Evolutionary conservation across 2,797 vertebrate species (phyloP).

Genomic region (Dicrostonyx torquatus): DNA sequence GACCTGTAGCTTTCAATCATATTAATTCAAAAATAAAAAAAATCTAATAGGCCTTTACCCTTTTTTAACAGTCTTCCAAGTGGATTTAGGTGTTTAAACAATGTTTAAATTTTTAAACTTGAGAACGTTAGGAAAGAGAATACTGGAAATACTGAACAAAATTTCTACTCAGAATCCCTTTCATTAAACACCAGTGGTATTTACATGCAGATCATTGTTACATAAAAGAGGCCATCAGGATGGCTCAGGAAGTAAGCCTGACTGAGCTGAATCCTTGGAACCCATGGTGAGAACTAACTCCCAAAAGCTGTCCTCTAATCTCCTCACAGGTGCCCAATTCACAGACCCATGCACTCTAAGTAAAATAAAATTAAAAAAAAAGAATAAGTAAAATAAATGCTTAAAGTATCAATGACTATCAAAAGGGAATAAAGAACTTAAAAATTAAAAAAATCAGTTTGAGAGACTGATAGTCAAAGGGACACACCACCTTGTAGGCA

Average conservation of each 20-base stretch:
- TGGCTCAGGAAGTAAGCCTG: not conserved
- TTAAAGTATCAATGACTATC: not conserved
- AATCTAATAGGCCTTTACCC: not conserved
- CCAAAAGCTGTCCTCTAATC: not conserved
- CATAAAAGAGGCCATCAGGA: not conserved
- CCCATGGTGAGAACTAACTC: not conserved
- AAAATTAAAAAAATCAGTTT: not conserved
- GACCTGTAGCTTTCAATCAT: not conserved
- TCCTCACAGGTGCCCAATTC: not conserved
- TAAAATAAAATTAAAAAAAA: no score
- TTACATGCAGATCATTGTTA: not conserved
- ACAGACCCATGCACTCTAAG: not conserved
- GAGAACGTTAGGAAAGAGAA: not conserved
- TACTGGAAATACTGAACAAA: not conserved
- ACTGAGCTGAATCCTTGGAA: not conserved
- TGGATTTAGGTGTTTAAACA: not conserved
- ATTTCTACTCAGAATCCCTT: not conserved
- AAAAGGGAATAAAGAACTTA: not conserved
- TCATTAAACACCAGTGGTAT: not conserved
- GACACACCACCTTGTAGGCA: not conserved
- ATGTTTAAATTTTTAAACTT: not conserved
- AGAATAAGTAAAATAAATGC: not conserved
- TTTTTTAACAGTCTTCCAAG: not conserved
- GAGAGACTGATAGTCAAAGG: not conserved
- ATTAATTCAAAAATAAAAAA: conserved; percentile 34